A percentile compares a stretch with the other conserved stretches of the same genome.
Conservation (phyloP, 2,113 vertebrate genomes). For the Promerops cafer region DNA sequence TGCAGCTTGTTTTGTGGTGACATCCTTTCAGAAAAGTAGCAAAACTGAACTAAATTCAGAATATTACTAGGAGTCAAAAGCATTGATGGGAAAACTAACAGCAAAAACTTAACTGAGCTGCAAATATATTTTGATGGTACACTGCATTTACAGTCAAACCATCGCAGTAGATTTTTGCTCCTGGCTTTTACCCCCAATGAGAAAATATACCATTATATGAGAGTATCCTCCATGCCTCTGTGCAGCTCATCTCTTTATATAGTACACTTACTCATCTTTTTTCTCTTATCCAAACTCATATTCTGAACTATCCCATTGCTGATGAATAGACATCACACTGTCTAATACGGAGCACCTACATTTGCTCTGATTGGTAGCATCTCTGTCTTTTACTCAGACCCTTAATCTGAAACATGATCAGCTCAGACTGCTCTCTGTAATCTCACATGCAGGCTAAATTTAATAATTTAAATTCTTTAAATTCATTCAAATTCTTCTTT, state of each 20-base stretch:
- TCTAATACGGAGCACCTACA: neutral
- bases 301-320: neutral
- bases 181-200: neutral
- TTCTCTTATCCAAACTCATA: neutral
- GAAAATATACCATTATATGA: neutral
- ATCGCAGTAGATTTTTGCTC: neutral
- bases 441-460: neutral
- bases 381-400: neutral
- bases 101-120: neutral
- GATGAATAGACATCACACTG: neutral
- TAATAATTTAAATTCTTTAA: too few species aligned
- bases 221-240: rapidly evolving
- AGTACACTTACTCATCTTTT: neutral
- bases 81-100: neutral
- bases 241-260: neutral
- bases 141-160: neutral
- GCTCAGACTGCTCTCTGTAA: neutral
- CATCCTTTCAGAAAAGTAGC: neutral
- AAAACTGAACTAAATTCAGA: constrained; percentile 8
- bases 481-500: too few species aligned
- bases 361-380: neutral
- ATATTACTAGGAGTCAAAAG: neutral
- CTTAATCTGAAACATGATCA: neutral
- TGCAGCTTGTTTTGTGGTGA: neutral
- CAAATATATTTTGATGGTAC: constrained; percentile 12